A percentile compares a stretch with the other conserved stretches of the same genome.
These are phyloP conservation scores for Lasioglossum zephyrum DNA, from an alignment of 2,888 invertebrate species.

Conservation along the genomic window DNA sequence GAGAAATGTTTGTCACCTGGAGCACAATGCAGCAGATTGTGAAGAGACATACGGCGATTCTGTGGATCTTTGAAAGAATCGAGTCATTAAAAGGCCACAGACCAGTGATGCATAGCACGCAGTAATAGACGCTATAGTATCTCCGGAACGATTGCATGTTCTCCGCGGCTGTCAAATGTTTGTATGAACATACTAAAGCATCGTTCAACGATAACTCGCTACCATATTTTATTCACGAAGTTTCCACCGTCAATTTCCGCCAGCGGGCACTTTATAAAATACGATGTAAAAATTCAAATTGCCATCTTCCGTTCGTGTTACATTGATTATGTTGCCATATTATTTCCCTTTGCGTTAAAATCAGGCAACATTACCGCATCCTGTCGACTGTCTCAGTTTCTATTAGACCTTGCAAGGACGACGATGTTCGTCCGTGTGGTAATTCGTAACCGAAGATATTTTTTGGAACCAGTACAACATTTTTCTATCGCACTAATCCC, in stretches of 20 bases:
- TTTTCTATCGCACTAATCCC: no score
- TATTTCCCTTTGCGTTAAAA: not conserved
- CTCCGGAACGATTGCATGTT: not conserved
- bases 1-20: not conserved
- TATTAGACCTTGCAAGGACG: not conserved
- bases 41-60: not conserved
- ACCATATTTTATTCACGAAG: not conserved
- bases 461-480: no score
- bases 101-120: not conserved
- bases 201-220: not conserved
- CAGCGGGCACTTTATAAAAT: not conserved
- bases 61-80: not conserved
- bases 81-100: not conserved
- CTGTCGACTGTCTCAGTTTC: not conserved
- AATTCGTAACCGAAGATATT: no score
- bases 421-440: no score
- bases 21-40: not conserved
- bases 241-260: not conserved
- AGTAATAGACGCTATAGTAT: not conserved
- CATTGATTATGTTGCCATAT: not conserved
- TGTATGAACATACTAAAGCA: not conserved
- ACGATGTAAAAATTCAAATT: not conserved
- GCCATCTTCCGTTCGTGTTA: not conserved
- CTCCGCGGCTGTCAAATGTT: not conserved
- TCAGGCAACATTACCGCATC: not conserved